Base-by-base conservation (phyloP, 2,113 vertebrate species). In the Macaca nemestrina region DNA sequence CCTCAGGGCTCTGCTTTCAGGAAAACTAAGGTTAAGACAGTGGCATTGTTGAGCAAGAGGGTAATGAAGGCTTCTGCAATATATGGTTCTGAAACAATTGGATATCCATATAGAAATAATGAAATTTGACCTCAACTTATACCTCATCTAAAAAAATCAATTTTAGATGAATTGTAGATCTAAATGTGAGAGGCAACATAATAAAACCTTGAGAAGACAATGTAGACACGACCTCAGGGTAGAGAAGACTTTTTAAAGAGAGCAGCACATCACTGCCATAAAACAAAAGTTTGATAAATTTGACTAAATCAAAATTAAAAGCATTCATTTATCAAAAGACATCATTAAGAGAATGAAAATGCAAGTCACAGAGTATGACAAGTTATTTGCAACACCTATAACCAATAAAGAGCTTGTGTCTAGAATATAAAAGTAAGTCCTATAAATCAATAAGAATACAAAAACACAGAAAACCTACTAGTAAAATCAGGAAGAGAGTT, bases 231-330 rank as follows among this genome's bases (percentile, higher is more conserved):
- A 83, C 43, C 35, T 87, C 1, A 1, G 10, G 38, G 3, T 48
- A 88, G 5, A 95, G 45, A 85, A 81, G 20, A 94, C 59, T 87
- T 61, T 64, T 59, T 73, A 78, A 82, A 87, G 23, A 88, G 23
- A 94, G n/a, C 18, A 64, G 27, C 61, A 79, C 11, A 79, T 85
- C 35, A 45, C 30, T 76, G 50, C 27, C 61, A 48, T 48, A 68
- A 79, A 88, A 91, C n/a, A 40, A 94, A 93, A 72, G 27, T 61
- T 67, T 87, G 50, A 87, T 83, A 70, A 55, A 70, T 93, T 81
- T 55, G 27, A 78, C 27, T 76, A 72, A 7, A 50, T 57, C 55
- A 83, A 92, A 92, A 89, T 61, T 61, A 27, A 68, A 68, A 79
- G 67, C 70, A 96, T 85, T 8, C 88, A 55, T 35, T 82, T 43